These are phyloP conservation scores for Amia ocellicauda DNA, from an alignment of 2,113 vertebrate genomes.

Conservation along the genomic window DNA sequence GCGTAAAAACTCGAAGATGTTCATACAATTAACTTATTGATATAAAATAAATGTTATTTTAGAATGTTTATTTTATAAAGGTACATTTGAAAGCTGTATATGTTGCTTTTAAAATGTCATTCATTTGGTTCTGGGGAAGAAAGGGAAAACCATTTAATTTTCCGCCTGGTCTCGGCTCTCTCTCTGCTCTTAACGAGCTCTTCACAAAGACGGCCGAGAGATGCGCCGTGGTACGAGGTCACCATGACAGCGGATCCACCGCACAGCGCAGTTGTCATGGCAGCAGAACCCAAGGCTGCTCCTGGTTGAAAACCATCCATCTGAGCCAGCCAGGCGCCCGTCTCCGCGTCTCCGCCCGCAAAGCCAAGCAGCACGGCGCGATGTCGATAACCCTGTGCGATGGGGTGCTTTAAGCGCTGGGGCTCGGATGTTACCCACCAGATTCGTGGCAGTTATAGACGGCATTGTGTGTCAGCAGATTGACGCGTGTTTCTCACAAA, in stretches of 20 bases:
- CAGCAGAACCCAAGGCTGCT: constrained; percentile 48
- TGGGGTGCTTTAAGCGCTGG: constrained; percentile 20
- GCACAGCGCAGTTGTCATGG: constrained; percentile 50
- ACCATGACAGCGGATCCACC: constrained; percentile 41
- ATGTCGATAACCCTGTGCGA: constrained; percentile 40
- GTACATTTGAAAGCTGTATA: no score
- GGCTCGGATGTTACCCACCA: not conserved
- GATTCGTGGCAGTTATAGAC: no score
- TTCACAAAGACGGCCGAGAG: constrained; percentile 34
- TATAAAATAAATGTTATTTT: no score
- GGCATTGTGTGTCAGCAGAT: no score
- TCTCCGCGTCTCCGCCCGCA: constrained; percentile 39
- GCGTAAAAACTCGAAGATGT: no score
- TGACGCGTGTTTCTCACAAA: no score
- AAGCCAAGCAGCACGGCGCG: constrained; percentile 30
- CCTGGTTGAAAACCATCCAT: constrained; percentile 44
- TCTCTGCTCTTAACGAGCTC: constrained; percentile 29
- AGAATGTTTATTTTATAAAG: no score
- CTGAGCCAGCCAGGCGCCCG: constrained; percentile 43
- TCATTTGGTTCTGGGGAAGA: not conserved
- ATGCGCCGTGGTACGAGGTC: constrained; percentile 33
- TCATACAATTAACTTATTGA: no score
- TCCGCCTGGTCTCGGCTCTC: constrained; percentile 20
- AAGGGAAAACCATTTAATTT: constrained; percentile 6
- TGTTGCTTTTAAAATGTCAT: no score